These are phyloP conservation scores for Xenotilapia leptura DNA, from an alignment of 2,113 vertebrate species.

Conservation along the genomic window DNA sequence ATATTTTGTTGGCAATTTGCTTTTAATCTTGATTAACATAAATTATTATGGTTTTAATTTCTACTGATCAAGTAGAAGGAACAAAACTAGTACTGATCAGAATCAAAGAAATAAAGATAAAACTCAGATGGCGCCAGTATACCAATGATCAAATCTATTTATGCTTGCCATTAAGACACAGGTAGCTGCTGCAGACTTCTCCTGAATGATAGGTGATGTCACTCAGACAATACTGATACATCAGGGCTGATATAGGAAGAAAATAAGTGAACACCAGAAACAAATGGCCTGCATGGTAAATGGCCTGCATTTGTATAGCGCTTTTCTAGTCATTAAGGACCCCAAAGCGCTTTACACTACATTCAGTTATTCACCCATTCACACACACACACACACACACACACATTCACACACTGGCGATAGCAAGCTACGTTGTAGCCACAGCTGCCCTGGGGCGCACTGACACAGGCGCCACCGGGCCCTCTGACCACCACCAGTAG, in stretches of 20 bases:
- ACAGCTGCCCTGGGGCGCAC: too few species aligned
- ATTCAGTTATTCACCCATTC: too few species aligned
- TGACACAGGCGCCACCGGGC: too few species aligned
- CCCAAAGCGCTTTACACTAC: too few species aligned
- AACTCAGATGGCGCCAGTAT: background rate
- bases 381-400: too few species aligned
- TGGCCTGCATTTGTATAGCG: too few species aligned
- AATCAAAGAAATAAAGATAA: background rate
- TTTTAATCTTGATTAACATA: background rate
- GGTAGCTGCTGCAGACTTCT: background rate
- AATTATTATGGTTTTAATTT: background rate
- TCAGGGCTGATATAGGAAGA: background rate
- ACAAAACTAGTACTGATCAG: background rate
- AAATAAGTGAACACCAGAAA: background rate
- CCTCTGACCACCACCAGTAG: too few species aligned
- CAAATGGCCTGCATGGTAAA: too few species aligned
- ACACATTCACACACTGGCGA: too few species aligned
- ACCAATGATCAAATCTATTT: background rate
- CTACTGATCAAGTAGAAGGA: background rate
- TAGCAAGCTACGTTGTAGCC: too few species aligned
- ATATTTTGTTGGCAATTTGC: background rate
- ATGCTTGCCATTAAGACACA: background rate
- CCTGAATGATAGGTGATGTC: background rate
- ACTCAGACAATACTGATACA: background rate
- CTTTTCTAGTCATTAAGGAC: too few species aligned